A percentile compares a stretch with the other conserved stretches of the same genome.
phyloP scores from a whole-genome alignment of 2,888 invertebrate species.

The Chaetogeoica ovagalla region DNA sequence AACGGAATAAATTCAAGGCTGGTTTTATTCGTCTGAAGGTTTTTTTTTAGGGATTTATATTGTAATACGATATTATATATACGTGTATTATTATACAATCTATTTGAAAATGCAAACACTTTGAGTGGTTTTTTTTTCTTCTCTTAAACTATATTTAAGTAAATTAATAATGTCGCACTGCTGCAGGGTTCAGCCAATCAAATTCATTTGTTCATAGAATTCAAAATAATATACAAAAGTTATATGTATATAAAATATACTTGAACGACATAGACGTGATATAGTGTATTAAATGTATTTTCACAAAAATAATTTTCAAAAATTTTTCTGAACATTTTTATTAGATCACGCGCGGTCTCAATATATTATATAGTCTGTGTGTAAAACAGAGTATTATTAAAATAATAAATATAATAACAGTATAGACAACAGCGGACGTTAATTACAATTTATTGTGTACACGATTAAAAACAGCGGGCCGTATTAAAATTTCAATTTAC shows the following conservation, averaged over 20 bases:
- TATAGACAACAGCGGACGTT: background rate
- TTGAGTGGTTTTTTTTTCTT: background rate
- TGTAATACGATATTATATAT: too few species aligned
- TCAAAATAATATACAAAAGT: too few species aligned
- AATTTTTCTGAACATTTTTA: background rate
- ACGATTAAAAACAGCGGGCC: background rate
- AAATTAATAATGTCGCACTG: too few species aligned
- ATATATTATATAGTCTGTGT: background rate
- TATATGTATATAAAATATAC: too few species aligned
- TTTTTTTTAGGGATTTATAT: background rate
- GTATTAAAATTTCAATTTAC: background rate
- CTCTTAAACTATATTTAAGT: background rate
- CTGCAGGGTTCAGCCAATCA: too few species aligned
- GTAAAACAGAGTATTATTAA: background rate
- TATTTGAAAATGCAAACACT: too few species aligned
- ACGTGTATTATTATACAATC: background rate
- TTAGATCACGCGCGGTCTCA: background rate
- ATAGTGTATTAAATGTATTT: too few species aligned
- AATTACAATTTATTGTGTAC: background rate
- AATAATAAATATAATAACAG: background rate
- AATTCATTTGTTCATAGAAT: too few species aligned
- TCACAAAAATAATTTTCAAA: background rate
- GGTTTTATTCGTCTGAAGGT: too few species aligned
- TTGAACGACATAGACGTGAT: too few species aligned
- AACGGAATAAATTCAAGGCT: background rate